Conservation (phyloP, 2,113 vertebrate genomes). For the Pseudopodoces humilis region DNA sequence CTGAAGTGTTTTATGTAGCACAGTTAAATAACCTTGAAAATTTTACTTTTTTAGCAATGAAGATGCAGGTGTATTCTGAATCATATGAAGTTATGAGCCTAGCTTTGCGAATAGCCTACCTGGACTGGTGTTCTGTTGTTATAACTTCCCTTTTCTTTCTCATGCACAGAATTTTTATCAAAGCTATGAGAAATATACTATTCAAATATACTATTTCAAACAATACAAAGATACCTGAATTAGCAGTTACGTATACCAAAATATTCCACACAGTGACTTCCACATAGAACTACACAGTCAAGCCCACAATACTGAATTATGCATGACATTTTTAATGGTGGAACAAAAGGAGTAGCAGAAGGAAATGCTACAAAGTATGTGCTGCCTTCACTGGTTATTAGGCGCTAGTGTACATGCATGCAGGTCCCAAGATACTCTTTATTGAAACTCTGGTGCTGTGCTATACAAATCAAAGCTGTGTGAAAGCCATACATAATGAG, state of each 20-base stretch:
- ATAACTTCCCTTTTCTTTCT: background rate
- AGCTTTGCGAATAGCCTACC: background rate
- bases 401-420: background rate
- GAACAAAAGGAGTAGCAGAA: constrained; percentile 45
- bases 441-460: background rate
- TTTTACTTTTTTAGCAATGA: background rate
- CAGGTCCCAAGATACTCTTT: constrained; percentile 36
- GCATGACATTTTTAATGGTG: constrained; percentile 38
- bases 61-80: background rate
- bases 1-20: background rate
- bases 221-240: background rate
- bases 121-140: background rate
- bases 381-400: background rate
- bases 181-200: background rate
- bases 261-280: background rate
- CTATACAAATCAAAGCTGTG: constrained; percentile 10
- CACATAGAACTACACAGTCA: background rate
- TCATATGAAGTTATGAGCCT: background rate
- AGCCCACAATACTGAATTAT: constrained; percentile 34
- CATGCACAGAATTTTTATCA: background rate
- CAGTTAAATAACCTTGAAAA: background rate
- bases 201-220: background rate
- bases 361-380: background rate
- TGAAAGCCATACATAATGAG: constrained; percentile 35
- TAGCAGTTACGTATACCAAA: background rate